Base-by-base conservation (phyloP, 2,113 vertebrate species). In the Xenopus tropicalis region DNA sequence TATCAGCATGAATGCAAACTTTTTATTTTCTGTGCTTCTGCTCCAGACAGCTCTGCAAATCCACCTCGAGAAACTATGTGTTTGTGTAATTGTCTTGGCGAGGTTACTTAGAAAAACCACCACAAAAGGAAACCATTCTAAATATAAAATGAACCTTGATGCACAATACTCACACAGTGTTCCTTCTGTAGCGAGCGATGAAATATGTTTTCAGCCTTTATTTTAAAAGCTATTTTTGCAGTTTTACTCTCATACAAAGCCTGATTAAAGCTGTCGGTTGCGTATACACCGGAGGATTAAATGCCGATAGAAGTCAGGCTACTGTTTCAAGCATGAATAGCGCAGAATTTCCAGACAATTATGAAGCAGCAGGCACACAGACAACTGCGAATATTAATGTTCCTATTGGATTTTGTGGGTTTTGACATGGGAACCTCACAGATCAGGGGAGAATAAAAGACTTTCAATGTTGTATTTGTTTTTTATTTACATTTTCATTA, bases 291-390 rank as follows among this genome's bases (percentile, higher is more conserved):
- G 52, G 58, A 62, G 72, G 66, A 69, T 75, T 69, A 52, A 62
- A 75, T 62, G 46, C 66, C 72, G 58, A 75, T 75, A 75, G 57
- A 75, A 62, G 57, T 54, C n/a, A 42, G 57, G 66, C 72, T 75
- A 75, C 72, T 69, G 72, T 75, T 75, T 75, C 66, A 75, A 62
- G 72, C 72, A 62, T 69, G 72, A 54, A 69, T 75, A 61, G 66
- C 69, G 69, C 42, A 54, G 72, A 69, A 75, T 75, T 69, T 75
- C 54, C 25, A 69, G 58, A 66, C 72, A 75, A 75, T 75, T 75
- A 69, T 63, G 24, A 69, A 75, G 57, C 66, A 54, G 72, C 20
- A 69, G 46, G 65, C 43, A 54, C n/a, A 19, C 51, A 75, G 65
- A 68, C 25, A 24, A 56, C 65, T 69, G 23, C 72, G 54, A 62